A percentile compares a stretch with the other conserved stretches of the same genome.
Evolutionary conservation across 2,113 vertebrate genomes (phyloP).

Genomic region (Paramisgurnus dabryanus): DNA sequence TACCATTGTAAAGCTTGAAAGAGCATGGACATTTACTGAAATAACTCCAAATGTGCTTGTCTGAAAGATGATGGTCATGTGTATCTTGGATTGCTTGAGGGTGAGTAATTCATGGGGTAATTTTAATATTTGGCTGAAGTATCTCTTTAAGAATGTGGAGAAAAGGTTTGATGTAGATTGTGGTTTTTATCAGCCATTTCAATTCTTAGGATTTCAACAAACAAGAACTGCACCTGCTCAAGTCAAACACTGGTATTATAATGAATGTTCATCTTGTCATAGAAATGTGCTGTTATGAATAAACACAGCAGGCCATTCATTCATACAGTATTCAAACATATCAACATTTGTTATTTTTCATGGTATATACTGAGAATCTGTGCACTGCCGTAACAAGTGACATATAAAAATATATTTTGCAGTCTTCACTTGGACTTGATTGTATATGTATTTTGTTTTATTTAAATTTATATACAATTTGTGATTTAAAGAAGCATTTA

Average conservation of each 20-base stretch:
- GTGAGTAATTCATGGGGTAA: too few species aligned
- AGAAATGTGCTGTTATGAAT: too few species aligned
- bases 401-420: conserved; percentile 1
- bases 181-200: too few species aligned
- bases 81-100: too few species aligned
- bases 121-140: too few species aligned
- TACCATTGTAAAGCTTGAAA: too few species aligned
- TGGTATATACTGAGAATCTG: conserved; percentile 17
- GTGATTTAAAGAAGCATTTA: background rate
- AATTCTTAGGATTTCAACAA: too few species aligned
- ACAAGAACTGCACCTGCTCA: background rate
- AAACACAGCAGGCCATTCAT: background rate
- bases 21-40: too few species aligned
- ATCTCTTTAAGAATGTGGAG: too few species aligned
- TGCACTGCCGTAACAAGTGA: conserved; percentile 45
- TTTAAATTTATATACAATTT: conserved; percentile 8
- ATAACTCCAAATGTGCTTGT: too few species aligned
- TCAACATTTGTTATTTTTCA: background rate
- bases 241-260: background rate
- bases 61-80: too few species aligned
- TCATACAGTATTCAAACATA: background rate
- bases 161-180: too few species aligned
- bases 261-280: background rate
- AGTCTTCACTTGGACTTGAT: conserved; percentile 3
- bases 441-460: conserved; percentile 36